Base-by-base conservation (phyloP, 2,797 vertebrate species). In the Centropyge bicolor region DNA sequence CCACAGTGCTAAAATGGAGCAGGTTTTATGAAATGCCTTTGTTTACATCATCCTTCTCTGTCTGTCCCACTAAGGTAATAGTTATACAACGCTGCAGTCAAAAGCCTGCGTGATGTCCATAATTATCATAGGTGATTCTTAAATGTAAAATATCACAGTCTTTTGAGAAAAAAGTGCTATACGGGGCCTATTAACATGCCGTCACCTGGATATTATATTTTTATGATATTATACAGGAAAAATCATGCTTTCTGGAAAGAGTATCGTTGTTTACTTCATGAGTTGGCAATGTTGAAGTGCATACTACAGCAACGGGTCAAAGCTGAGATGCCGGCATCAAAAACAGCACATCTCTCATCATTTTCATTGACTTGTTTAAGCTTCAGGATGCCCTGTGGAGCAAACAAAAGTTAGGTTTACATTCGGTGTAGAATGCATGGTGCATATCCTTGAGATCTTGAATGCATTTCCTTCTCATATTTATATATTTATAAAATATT, bases 11-110 rank as follows among this genome's bases (percentile, higher is more conserved):
- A 49, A 81, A 80, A 70, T 65, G 71, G 61, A 71, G 60, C 54
- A 67, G 60, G 31, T 79, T 84, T 74, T 54, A 49, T 68, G 9
- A 69, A 79, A 24, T 22, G 24, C 66, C 35, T 54, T 68, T 83
- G 41, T 82, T 85, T 74, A 62, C 56, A 55, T 59, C 76, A 78
- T 74, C 31, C 24, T 31, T 55, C 41, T 45, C 45, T 40, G 10
- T 70, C 63, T 67, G 51, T 60, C 55, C 24, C 45, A 54, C 24
- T 56, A 16, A 60, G 14, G 48, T 10, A 52, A 62, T 4, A 0
- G 66, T 67, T 62, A 77, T 63, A 77, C 64, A 72, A 61, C 57
- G 38, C 74, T 80, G 82, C 77, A 74, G 76, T 68, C 49, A 64
- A 43, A 74, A 40, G 35, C 65, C 51, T 65, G 62, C 56, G 36